Base-by-base conservation (phyloP, 35 echinoderm and acorn worm species). In the Apostichopus parvimensis region DNA sequence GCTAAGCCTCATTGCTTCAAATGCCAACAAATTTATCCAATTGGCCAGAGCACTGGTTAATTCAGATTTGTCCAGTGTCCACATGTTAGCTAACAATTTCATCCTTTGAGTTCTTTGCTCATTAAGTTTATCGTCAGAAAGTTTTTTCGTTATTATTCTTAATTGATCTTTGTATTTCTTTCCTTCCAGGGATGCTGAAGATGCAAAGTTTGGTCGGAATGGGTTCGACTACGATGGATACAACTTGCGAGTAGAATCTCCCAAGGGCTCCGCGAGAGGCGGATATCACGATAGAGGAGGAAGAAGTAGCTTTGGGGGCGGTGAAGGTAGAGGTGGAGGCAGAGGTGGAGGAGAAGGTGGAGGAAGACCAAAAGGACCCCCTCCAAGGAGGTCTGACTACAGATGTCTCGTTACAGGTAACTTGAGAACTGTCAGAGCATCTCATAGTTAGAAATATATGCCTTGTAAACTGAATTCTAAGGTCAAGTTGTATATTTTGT, bases 381-480 rank as follows among this genome's bases (percentile, higher is more conserved):
- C 89, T 54, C 89, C 71, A 8, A 91, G 89, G 53, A 77, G 89
- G 28, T 91, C 89, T 57, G 89, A 91, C 73, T 91, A 91, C 89
- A 77, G 89, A n/a, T 91, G 89, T 21, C 54, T 91, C 79, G 89
- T 91, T 53, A 77, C 89, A 21, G 89, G 89, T 91, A 56, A 79
- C 65, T 91, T 45, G 2, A 45, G 34, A 45, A 45, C 34, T 45
- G 3, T 45, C 2, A 45, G 34, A 45, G 34, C 3, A 45, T 45
- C 34, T 45, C 34, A 45, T 45, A 45, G 34, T 45, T 45, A 45
- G 34, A 45, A 45, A 45, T 45, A 45, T 45, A 45, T 45, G 3
- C 34, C 34, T 45, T 45, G 34, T 45, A 45, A 45, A 61, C 58
- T 61, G 58, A 61, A 61, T 61, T 61, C 58, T 61, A 0, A 45